Conservation (phyloP, 2,888 invertebrate genomes). For the Yponomeuta plumbellus region DNA sequence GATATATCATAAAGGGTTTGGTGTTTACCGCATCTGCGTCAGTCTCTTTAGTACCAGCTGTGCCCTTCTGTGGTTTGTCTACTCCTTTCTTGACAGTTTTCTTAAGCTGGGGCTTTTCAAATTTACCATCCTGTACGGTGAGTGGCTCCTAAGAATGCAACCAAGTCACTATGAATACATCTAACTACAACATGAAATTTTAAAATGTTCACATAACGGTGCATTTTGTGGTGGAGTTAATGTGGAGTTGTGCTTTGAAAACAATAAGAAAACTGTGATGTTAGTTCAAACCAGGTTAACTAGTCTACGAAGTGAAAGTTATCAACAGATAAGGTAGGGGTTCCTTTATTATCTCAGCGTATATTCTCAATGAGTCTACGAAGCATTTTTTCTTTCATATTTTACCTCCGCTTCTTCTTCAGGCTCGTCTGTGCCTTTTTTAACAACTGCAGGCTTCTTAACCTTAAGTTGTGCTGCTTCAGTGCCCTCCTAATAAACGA, state of each 20-base stretch:
- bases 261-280: constrained; percentile 28
- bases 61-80: constrained; percentile 57
- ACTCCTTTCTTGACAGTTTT: constrained; percentile 61
- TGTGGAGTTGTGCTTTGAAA: constrained; percentile 40
- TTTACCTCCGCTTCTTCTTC: constrained; percentile 58
- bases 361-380: constrained; percentile 14
- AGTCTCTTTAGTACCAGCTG: constrained; percentile 38
- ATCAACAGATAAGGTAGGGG: constrained; percentile 33
- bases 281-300: constrained; percentile 21
- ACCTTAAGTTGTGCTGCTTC: constrained; percentile 67
- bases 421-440: constrained; percentile 38
- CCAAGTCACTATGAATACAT: constrained; percentile 40
- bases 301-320: constrained; percentile 23
- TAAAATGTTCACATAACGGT: constrained; percentile 3
- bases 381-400: constrained; percentile 22
- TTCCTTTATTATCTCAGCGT: constrained; percentile 58
- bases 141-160: constrained; percentile 65
- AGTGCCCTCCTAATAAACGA: constrained; percentile 56
- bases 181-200: constrained; percentile 1
- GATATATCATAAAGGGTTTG: background rate
- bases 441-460: constrained; percentile 67
- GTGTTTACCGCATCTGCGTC: constrained; percentile 52
- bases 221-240: constrained; percentile 33
- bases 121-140: constrained; percentile 65
- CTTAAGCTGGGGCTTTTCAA: constrained; percentile 68